These are phyloP conservation scores for Sebastes matsubarae DNA, from an alignment of 2,797 vertebrate genomes.

Conservation along the genomic window DNA sequence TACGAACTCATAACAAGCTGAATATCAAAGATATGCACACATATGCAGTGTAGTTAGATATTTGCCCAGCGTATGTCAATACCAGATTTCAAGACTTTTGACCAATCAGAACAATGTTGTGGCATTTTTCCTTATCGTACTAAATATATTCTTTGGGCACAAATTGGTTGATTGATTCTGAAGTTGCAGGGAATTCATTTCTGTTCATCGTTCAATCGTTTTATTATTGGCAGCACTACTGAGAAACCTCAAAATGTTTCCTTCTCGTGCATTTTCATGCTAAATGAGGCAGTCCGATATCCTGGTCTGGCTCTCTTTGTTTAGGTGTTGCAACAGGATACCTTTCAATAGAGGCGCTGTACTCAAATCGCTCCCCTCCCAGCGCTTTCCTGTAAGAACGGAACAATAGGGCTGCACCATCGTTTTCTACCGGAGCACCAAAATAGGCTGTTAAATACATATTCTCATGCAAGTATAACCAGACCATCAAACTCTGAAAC, in stretches of 20 bases:
- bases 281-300: conserved; percentile 6
- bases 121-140: too few species aligned
- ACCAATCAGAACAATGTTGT: too few species aligned
- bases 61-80: too few species aligned
- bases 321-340: conserved; percentile 50
- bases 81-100: too few species aligned
- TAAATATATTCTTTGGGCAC: too few species aligned
- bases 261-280: not conserved
- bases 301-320: conserved; percentile 10
- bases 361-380: conserved; percentile 2
- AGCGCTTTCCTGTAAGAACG: not conserved
- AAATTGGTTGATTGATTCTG: not conserved
- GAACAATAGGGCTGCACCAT: not conserved
- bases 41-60: too few species aligned
- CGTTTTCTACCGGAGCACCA: not conserved
- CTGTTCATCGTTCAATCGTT: not conserved
- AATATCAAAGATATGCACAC: too few species aligned
- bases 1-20: too few species aligned
- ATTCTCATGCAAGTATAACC: not conserved
- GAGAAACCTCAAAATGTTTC: not conserved
- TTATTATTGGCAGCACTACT: not conserved
- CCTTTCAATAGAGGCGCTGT: conserved; percentile 10
- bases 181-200: not conserved
- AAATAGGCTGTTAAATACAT: not conserved
- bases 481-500: not conserved